These are phyloP conservation scores for Zygogramma bicolorata DNA, from an alignment of 2,888 invertebrate species.

Conservation along the genomic window DNA sequence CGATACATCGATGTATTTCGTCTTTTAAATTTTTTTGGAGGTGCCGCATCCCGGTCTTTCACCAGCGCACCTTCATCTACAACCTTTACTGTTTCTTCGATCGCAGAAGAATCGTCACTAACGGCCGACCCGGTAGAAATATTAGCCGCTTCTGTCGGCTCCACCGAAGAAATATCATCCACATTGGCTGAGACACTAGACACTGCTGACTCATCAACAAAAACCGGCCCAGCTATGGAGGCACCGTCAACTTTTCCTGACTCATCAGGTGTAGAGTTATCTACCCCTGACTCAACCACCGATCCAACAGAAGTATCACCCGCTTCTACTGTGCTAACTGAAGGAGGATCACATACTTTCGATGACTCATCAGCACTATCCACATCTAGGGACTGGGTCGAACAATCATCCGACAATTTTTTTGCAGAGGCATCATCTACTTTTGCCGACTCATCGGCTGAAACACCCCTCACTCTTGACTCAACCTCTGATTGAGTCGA, in stretches of 20 bases:
- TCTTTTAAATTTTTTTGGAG: conserved; percentile 64
- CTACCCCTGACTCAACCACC: background rate
- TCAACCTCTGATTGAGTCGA: background rate
- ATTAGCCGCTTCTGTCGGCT: too few species aligned
- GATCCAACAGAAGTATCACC: background rate
- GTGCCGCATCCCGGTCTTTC: conserved; percentile 32
- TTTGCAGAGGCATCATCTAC: background rate
- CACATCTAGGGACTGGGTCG: background rate
- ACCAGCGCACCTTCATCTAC: background rate
- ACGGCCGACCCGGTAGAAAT: too few species aligned
- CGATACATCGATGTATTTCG: conserved; percentile 65
- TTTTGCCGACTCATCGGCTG: background rate
- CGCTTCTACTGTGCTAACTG: background rate
- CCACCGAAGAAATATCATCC: too few species aligned
- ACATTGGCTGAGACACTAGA: too few species aligned
- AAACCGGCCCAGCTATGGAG: too few species aligned
- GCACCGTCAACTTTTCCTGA: background rate
- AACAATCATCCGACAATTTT: background rate
- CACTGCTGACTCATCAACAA: too few species aligned
- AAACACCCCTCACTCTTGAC: background rate
- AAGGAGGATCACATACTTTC: background rate
- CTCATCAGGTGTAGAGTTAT: too few species aligned
- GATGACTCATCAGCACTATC: background rate
- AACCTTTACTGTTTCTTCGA: background rate
- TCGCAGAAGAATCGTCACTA: too few species aligned